Evolutionary conservation across 2,113 vertebrate species (phyloP).

Genomic region (Xyrauchen texanus): DNA sequence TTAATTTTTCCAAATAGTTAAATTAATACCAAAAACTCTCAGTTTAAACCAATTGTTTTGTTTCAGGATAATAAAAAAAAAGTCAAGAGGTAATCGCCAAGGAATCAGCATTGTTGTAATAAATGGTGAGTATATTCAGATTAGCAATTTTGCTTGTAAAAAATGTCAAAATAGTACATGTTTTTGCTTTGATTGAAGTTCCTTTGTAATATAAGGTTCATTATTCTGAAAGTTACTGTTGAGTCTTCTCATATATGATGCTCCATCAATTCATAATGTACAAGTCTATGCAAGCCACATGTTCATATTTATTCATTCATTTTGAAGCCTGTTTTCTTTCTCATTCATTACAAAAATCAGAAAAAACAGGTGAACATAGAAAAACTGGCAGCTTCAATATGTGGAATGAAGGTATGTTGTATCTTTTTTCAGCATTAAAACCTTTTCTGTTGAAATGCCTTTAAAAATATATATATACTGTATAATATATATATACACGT

Average conservation of each 20-base stretch:
- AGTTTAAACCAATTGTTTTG: background rate
- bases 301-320: background rate
- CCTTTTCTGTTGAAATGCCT: background rate
- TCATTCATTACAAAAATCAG: conserved; percentile 60
- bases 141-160: too few species aligned
- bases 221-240: too few species aligned
- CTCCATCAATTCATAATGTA: background rate
- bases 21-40: background rate
- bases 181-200: too few species aligned
- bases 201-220: too few species aligned
- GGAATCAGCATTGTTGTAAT: conserved; percentile 85
- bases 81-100: conserved; percentile 79
- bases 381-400: conserved; percentile 80
- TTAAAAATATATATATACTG: too few species aligned
- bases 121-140: conserved; percentile 76
- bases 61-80: conserved; percentile 80
- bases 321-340: background rate
- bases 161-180: too few species aligned
- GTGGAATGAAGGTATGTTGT: conserved; percentile 83
- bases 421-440: background rate
- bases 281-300: background rate
- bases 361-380: conserved; percentile 78
- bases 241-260: too few species aligned
- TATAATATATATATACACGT: too few species aligned
- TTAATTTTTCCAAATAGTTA: conserved; percentile 8